These are phyloP conservation scores for Willowsia nigromaculata DNA, from an alignment of 2,888 invertebrate species.

Conservation along the genomic window DNA sequence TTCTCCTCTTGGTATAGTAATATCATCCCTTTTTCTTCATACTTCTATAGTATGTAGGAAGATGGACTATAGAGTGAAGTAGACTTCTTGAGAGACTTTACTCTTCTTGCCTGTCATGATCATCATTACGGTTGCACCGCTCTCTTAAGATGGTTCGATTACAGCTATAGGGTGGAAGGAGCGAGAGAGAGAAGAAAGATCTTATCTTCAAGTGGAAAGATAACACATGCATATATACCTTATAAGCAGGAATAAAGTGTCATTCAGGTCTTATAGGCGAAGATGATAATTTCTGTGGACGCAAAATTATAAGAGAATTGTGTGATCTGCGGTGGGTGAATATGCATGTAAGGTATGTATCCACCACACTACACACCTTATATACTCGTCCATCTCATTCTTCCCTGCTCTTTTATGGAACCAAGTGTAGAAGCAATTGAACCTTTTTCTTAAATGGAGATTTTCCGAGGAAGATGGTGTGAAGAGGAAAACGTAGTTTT, in stretches of 20 bases:
- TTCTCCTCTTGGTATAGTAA: not conserved
- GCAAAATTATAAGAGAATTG: not conserved
- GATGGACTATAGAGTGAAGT: not conserved
- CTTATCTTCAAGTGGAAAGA: slow-evolving; percentile 69
- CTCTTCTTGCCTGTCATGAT: not conserved
- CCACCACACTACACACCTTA: not conserved
- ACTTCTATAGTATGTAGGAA: not conserved
- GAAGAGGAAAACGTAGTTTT: slow-evolving; percentile 10
- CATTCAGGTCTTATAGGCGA: not conserved
- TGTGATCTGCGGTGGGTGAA: not conserved
- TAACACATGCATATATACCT: slow-evolving; percentile 40
- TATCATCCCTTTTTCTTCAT: too few relatives aligned
- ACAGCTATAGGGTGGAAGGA: slow-evolving; percentile 18
- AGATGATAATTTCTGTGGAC: not conserved
- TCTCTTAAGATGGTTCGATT: slow-evolving; percentile 65
- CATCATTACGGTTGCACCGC: not conserved
- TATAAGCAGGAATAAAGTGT: not conserved
- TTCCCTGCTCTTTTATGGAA: not conserved
- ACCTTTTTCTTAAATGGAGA: slow-evolving; percentile 8
- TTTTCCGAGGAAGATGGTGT: slow-evolving; percentile 16
- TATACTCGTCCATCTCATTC: not conserved
- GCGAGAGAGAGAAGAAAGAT: slow-evolving; percentile 43
- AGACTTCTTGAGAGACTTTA: slow-evolving; percentile 30
- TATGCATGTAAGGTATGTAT: not conserved
- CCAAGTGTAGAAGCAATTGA: not conserved